A percentile compares a stretch with the other conserved stretches of the same genome.
phyloP scores from a whole-genome alignment of 2,888 invertebrate genomes.

The Pseudococcus viburni region DNA sequence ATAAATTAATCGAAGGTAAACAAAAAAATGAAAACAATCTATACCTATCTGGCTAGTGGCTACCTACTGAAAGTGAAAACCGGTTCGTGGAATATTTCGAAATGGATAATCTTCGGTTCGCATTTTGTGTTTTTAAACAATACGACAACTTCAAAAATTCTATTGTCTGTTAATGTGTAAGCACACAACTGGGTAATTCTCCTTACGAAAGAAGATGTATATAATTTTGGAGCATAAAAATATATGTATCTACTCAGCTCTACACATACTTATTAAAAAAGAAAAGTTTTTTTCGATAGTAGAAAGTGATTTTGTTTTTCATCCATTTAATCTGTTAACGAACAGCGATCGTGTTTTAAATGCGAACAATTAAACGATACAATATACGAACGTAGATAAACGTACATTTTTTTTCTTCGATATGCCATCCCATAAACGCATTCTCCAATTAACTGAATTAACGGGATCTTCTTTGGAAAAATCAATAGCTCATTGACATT shows the following conservation, averaged over 20 bases:
- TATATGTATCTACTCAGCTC: too few relatives aligned
- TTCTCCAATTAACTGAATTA: not conserved
- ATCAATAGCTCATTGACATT: not conserved
- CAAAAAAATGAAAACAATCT: not conserved
- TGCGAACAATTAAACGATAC: not conserved
- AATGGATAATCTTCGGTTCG: not conserved
- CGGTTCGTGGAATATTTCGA: not conserved
- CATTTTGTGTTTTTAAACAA: not conserved
- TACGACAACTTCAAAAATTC: not conserved
- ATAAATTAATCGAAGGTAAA: constrained; percentile 22
- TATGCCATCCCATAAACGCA: not conserved
- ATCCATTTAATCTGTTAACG: not conserved
- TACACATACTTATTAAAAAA: too few relatives aligned
- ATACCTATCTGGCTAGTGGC: not conserved
- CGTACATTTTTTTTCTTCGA: not conserved
- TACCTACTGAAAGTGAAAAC: not conserved
- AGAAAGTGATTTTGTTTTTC: not conserved
- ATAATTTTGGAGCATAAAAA: too few relatives aligned
- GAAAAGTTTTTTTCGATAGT: not conserved
- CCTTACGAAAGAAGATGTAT: too few relatives aligned
- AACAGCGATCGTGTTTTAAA: not conserved
- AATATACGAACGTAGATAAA: too few relatives aligned
- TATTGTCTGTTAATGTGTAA: not conserved
- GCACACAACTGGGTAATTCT: too few relatives aligned
- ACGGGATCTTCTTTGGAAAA: not conserved